Conservation (phyloP, 2,113 vertebrate genomes). For the Chunga burmeisteri region DNA sequence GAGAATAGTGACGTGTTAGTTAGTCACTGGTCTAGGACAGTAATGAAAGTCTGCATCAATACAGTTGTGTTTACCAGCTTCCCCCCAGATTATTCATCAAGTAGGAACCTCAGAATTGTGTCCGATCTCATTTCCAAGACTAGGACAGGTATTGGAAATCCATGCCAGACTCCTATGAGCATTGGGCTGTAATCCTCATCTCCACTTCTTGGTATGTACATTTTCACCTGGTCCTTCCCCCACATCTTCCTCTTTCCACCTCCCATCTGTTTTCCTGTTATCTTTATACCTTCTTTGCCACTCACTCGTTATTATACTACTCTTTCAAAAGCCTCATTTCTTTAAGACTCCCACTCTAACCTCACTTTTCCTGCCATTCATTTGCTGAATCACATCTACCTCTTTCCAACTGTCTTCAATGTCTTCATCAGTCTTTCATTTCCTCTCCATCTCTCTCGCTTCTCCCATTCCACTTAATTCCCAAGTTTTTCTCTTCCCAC, state of each 20-base stretch:
- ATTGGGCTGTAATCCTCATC: not conserved
- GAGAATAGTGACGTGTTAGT: not conserved
- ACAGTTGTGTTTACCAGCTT: not conserved
- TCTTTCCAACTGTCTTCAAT: not conserved
- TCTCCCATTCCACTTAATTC: not conserved
- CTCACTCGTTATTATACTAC: not conserved
- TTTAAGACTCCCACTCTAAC: not conserved
- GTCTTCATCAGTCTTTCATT: not conserved
- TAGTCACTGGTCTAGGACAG: not conserved
- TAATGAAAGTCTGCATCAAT: not conserved
- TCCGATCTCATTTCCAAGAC: not conserved
- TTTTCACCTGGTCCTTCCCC: not conserved
- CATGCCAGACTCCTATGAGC: not conserved
- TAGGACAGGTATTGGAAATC: not conserved
- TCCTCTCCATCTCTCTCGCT: rapidly evolving
- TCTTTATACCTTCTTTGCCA: not conserved
- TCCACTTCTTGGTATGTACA: not conserved
- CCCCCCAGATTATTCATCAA: not conserved
- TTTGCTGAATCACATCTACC: not conserved
- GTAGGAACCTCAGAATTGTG: not conserved
- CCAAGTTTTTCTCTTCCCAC: not conserved
- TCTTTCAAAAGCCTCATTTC: not conserved
- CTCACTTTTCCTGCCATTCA: not conserved
- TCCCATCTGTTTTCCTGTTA: not conserved
- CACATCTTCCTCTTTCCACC: not conserved